Evolutionary conservation across 1,140 invertebrate genomes (phyloP).

Genomic region (Scaptomyza montana): DNA sequence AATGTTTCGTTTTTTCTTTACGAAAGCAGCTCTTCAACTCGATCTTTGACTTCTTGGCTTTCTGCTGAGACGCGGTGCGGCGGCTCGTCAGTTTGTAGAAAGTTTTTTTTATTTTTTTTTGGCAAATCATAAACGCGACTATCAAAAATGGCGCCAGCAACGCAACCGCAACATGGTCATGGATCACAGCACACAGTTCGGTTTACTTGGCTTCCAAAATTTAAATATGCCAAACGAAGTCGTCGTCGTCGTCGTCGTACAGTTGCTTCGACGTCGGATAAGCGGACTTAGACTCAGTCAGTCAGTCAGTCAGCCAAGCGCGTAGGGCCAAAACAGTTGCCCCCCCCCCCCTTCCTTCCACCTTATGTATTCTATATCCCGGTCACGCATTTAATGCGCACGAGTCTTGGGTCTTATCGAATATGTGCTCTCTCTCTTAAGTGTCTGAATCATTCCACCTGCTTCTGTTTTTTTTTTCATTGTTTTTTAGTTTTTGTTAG

Average conservation of each 20-base stretch:
- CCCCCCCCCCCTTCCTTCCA: background rate
- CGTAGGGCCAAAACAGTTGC: constrained; percentile 38
- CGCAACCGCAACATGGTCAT: constrained; percentile 53
- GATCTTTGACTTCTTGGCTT: constrained; percentile 54
- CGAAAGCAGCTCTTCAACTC: constrained; percentile 23
- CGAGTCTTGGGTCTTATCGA: constrained; percentile 55
- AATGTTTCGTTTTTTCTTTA: constrained; percentile 18
- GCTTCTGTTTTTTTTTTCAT: constrained; percentile 16
- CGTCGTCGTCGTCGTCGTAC: constrained; percentile 43
- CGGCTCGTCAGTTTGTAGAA: constrained; percentile 46
- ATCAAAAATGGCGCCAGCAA: constrained; percentile 69
- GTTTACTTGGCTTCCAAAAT: constrained; percentile 30
- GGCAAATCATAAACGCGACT: constrained; percentile 72
- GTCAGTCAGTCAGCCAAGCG: constrained; percentile 73
- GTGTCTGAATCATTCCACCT: constrained; percentile 44
- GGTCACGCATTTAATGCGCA: constrained; percentile 48
- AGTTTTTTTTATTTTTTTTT: constrained; percentile 48
- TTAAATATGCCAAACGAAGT: constrained; percentile 47
- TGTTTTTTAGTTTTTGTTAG: background rate
- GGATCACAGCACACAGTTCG: constrained; percentile 64
- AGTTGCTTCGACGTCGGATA: constrained; percentile 57
- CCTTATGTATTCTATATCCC: constrained; percentile 3
- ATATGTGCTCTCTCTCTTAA: constrained; percentile 21
- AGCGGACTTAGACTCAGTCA: constrained; percentile 51
- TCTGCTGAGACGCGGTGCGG: background rate